A percentile compares a stretch with the other conserved stretches of the same genome.
Conservation (phyloP, 2,888 invertebrate species). For the Drosophila tanythrix region DNA sequence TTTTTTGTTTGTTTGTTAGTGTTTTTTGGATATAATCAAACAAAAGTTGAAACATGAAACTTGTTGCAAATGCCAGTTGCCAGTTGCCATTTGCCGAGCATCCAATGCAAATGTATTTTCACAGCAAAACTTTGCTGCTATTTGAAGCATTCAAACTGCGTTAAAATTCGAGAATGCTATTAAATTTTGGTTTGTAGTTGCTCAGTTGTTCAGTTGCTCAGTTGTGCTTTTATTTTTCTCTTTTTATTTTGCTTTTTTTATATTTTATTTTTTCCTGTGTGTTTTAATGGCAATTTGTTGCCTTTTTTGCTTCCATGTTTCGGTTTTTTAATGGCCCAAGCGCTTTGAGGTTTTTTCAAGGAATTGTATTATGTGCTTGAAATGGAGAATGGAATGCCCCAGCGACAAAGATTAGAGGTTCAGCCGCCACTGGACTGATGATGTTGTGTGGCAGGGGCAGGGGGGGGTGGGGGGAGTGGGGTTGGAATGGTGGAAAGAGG, state of each 20-base stretch:
- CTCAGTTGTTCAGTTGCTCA: constrained; percentile 14
- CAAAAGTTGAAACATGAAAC: background rate
- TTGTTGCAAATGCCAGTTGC: background rate
- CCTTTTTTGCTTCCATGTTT: constrained; percentile 37
- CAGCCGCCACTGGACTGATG: constrained; percentile 23
- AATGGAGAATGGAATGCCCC: constrained; percentile 35
- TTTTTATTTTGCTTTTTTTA: background rate
- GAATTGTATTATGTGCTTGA: constrained; percentile 30
- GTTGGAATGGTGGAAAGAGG: background rate
- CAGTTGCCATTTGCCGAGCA: background rate
- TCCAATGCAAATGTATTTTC: background rate
- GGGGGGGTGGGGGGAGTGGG: background rate
- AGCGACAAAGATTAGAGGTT: constrained; percentile 44
- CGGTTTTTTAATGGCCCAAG: constrained; percentile 37
- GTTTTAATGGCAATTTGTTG: constrained; percentile 56
- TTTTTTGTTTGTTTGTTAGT: too few relatives aligned
- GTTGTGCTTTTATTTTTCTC: constrained; percentile 3
- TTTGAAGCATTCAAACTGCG: background rate
- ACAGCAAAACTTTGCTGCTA: constrained; percentile 4
- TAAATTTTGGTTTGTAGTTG: constrained; percentile 24
- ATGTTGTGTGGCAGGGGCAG: background rate
- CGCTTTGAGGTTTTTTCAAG: constrained; percentile 48
- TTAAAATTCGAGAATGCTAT: background rate
- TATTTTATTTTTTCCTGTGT: background rate
- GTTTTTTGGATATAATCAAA: background rate